Percentiles rank a stretch among this genome's conserved stretches.
phyloP scores from a whole-genome alignment of 2,113 vertebrate genomes.

The Gallinago paraguaiae region DNA sequence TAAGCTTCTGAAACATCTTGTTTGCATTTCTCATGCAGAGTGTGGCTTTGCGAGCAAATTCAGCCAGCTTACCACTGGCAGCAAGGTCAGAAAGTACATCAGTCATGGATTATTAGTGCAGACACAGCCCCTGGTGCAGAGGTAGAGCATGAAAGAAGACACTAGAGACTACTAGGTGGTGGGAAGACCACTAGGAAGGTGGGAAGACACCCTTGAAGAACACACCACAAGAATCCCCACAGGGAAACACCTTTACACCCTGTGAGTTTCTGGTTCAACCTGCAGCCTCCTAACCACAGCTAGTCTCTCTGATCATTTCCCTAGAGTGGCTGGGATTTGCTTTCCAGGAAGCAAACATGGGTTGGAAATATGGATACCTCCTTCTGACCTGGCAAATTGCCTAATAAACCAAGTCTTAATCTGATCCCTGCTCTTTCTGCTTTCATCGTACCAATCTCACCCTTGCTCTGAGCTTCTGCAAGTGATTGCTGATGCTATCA shows the following conservation, averaged over 20 bases:
- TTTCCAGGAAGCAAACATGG: not conserved
- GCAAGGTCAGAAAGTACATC: not conserved
- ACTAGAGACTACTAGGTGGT: too few species aligned
- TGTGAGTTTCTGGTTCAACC: not conserved
- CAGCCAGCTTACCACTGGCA: not conserved
- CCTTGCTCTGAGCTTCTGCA: not conserved
- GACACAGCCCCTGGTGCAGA: not conserved
- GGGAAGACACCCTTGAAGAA: not conserved
- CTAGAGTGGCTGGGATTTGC: not conserved
- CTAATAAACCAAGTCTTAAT: not conserved
- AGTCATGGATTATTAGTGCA: not conserved
- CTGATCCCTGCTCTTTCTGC: not conserved
- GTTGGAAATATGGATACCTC: not conserved
- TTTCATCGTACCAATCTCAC: not conserved
- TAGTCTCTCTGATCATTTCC: not conserved
- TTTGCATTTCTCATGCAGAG: not conserved
- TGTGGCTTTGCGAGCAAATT: not conserved
- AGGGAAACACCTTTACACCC: not conserved
- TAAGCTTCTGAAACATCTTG: not conserved
- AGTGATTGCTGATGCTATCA: not conserved
- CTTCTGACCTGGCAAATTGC: not conserved
- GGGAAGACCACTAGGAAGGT: too few species aligned
- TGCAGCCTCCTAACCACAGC: not conserved
- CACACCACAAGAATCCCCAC: not conserved
- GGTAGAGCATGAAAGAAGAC: not conserved